Evolutionary conservation across 2,797 vertebrate genomes (phyloP).

Genomic region (Pteropus rufus): DNA sequence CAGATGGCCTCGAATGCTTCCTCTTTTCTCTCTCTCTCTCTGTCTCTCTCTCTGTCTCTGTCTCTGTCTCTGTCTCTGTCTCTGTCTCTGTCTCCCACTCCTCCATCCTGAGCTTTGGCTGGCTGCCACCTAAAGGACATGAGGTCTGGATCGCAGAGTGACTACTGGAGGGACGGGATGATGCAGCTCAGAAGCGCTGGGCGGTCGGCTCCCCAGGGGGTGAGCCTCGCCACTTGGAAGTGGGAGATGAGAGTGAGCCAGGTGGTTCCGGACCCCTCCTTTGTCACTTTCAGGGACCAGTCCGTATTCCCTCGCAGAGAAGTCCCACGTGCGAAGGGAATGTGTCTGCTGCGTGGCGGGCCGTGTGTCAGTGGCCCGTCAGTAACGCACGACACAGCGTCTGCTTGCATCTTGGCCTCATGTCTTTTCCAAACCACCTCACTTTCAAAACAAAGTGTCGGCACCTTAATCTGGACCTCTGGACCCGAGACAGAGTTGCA

Average conservation of each 20-base stretch:
- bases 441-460: not conserved
- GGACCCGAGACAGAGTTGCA: not conserved
- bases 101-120: not conserved
- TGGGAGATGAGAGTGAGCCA: not conserved
- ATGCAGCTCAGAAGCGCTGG: not conserved
- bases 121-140: not conserved
- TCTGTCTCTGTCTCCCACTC: not conserved
- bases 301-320: not conserved
- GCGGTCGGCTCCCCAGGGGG: accelerated
- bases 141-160: not conserved
- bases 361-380: not conserved
- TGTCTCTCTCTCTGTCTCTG: not conserved
- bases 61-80: not conserved
- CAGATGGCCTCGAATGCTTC: not conserved
- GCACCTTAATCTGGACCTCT: not conserved
- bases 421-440: not conserved
- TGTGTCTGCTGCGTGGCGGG: not conserved
- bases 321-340: not conserved
- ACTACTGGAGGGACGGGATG: not conserved
- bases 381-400: no score
- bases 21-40: not conserved
- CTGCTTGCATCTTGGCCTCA: accelerated
- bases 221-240: not conserved
- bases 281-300: not conserved
- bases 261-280: accelerated